Conservation (phyloP, 2,888 invertebrate species). For the Tenthredo notha region DNA sequence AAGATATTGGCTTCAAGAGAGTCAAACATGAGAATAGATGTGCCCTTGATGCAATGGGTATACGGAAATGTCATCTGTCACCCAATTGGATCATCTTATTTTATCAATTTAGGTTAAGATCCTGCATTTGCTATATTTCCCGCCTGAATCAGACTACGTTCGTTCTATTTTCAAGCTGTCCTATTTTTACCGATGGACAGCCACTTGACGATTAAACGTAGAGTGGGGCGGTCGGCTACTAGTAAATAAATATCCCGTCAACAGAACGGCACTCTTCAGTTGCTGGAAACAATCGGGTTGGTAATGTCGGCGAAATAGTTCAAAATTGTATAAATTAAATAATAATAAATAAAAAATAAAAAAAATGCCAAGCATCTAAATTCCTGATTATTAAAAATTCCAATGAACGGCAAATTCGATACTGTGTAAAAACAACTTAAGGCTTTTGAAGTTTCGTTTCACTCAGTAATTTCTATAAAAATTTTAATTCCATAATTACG, state of each 20-base stretch:
- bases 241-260: conserved; percentile 76
- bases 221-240: conserved; percentile 64
- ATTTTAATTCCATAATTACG: background rate
- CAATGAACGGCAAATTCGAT: background rate
- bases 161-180: conserved; percentile 68
- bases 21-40: background rate
- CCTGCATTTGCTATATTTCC: conserved; percentile 6
- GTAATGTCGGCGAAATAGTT: background rate
- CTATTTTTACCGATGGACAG: conserved; percentile 73
- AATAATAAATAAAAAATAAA: background rate
- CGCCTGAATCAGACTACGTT: conserved; percentile 58
- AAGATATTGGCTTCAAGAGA: background rate
- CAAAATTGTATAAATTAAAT: background rate
- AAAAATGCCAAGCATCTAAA: background rate
- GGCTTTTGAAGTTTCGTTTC: no score
- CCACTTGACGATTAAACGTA: conserved; percentile 69
- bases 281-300: conserved; percentile 57
- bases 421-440: background rate
- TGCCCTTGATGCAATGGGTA: background rate
- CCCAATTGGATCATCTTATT: background rate
- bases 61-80: background rate
- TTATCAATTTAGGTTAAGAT: background rate
- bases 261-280: conserved; percentile 72
- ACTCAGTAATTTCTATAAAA: no score
- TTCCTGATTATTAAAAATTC: background rate